phyloP scores from a whole-genome alignment of 2,797 vertebrate species.

The Lemur catta region DNA sequence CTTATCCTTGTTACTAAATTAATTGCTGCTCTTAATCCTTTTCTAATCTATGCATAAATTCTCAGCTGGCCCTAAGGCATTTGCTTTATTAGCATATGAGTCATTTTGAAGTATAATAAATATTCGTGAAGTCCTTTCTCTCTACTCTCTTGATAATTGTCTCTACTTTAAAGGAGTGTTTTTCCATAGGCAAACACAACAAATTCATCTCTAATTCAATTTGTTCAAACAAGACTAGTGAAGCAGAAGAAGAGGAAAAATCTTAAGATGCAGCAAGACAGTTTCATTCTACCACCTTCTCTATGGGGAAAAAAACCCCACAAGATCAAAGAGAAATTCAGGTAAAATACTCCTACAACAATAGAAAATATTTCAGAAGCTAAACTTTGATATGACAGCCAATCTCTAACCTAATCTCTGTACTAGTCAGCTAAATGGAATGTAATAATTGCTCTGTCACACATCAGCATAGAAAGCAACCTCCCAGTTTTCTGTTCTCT shows the following conservation, averaged over 20 bases:
- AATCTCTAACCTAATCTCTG: conserved; percentile 7
- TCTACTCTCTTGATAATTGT: conserved; percentile 39
- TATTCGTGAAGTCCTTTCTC: background rate
- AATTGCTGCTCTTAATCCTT: conserved; percentile 54
- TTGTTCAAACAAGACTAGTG: conserved; percentile 36
- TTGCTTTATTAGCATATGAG: conserved; percentile 56
- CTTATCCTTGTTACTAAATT: conserved; percentile 54
- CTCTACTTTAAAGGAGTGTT: conserved; percentile 19
- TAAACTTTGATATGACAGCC: conserved; percentile 31
- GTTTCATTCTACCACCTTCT: conserved; percentile 21
- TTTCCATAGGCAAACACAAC: conserved; percentile 56
- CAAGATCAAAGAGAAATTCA: background rate
- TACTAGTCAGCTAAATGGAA: conserved; percentile 18
- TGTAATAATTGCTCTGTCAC: conserved; percentile 32
- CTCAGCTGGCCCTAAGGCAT: conserved; percentile 11
- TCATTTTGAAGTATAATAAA: conserved; percentile 57
- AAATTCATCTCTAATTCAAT: conserved; percentile 55
- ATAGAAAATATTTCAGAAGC: conserved; percentile 30
- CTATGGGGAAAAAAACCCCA: accelerated
- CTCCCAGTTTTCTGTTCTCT: background rate
- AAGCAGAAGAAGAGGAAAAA: conserved; percentile 26
- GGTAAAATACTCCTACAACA: background rate
- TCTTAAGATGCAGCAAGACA: background rate
- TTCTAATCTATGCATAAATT: conserved; percentile 53
- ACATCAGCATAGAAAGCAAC: conserved; percentile 18